These are phyloP conservation scores for Physella acuta DNA, from an alignment of 1,140 invertebrate genomes.

Conservation along the genomic window DNA sequence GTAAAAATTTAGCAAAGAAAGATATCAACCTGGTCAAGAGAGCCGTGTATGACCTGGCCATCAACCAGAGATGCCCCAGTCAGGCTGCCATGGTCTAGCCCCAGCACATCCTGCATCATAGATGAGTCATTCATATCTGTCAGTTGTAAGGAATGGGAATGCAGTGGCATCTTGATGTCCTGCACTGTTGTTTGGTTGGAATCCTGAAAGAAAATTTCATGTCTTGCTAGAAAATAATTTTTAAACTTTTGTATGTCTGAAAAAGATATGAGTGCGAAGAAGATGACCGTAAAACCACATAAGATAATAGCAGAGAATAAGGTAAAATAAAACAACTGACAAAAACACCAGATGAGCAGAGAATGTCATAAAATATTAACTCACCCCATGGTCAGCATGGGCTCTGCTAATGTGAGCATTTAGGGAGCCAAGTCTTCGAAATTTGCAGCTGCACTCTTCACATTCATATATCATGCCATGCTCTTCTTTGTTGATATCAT, in stretches of 20 bases:
- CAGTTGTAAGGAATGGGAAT: constrained; percentile 9
- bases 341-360: no score
- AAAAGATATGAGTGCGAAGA: no score
- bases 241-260: neutral
- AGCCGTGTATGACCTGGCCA: constrained; percentile 20
- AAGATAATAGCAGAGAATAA: no score
- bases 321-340: no score
- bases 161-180: constrained; percentile 17
- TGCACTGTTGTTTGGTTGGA: constrained; percentile 8
- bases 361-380: no score
- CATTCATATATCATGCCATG: constrained; percentile 65
- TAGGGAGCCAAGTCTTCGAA: constrained; percentile 71
- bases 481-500: constrained; percentile 64
- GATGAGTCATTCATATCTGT: constrained; percentile 19
- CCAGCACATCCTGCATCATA: constrained; percentile 19
- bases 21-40: constrained; percentile 25
- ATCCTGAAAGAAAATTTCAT: neutral
- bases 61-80: constrained; percentile 4
- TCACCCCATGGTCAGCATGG: constrained; percentile 57
- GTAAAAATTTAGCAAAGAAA: no score
- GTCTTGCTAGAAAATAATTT: neutral
- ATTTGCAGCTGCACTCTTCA: constrained; percentile 71
- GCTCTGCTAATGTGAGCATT: constrained; percentile 72
- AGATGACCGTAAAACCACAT: no score
- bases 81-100: constrained; percentile 19